Evolutionary conservation across 2,113 vertebrate species (phyloP).

Genomic region (Nematolebias whitei): DNA sequence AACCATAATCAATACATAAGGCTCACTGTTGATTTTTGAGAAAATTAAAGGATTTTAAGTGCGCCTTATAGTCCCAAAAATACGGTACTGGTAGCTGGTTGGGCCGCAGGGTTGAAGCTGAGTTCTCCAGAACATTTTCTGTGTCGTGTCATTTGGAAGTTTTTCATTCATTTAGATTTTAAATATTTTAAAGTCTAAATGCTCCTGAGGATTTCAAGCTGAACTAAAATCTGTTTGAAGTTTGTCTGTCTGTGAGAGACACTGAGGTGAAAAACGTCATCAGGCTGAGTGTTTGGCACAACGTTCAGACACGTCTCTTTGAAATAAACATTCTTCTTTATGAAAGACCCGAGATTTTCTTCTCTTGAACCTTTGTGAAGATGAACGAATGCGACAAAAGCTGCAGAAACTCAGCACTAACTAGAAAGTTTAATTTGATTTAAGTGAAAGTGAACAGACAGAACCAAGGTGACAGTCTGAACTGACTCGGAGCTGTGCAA

Average conservation of each 20-base stretch:
- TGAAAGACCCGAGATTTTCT: fast-evolving
- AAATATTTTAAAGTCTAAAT: too few species aligned
- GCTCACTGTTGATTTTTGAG: too few species aligned
- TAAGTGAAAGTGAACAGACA: conserved; percentile 16
- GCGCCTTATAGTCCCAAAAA: too few species aligned
- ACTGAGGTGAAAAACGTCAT: too few species aligned
- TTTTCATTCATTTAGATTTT: not conserved
- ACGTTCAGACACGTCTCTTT: too few species aligned
- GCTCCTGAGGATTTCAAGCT: too few species aligned
- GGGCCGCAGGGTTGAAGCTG: conserved; percentile 19
- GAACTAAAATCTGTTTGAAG: too few species aligned
- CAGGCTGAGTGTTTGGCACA: too few species aligned
- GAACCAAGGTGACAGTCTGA: not conserved
- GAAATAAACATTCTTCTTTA: not conserved
- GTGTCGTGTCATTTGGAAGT: not conserved
- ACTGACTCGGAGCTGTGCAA: not conserved
- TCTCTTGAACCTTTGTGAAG: too few species aligned
- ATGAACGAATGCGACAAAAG: not conserved
- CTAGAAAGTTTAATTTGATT: conserved; percentile 42
- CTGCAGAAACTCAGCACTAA: conserved; percentile 10
- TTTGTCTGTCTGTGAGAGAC: too few species aligned
- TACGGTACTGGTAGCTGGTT: conserved; percentile 42
- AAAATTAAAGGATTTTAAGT: too few species aligned
- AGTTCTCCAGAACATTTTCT: conserved; percentile 16
- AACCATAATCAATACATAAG: too few species aligned